Percentiles rank a stretch among this genome's conserved stretches.
Conservation (phyloP, 2,888 invertebrate genomes). For the Stenodema calcarata region DNA sequence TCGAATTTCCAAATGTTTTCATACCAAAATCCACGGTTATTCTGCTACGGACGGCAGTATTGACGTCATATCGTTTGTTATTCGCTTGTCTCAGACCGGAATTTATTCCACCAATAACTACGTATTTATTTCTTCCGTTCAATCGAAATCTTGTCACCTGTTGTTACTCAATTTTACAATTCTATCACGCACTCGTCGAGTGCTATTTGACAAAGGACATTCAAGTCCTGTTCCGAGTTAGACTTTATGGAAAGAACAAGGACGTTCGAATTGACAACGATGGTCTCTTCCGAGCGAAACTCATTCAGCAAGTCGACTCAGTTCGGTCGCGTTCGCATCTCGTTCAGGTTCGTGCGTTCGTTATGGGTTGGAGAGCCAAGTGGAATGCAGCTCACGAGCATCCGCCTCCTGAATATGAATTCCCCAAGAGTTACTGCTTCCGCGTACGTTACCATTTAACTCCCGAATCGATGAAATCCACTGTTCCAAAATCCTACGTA, state of each 20-base stretch:
- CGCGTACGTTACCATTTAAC: neutral
- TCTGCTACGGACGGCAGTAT: no score
- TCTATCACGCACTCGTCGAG: neutral
- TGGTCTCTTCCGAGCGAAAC: neutral
- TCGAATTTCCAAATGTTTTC: no score
- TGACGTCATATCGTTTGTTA: no score
- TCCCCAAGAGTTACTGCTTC: neutral
- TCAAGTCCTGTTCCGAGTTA: neutral
- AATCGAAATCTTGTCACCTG: neutral
- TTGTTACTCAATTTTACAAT: neutral
- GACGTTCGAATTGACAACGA: neutral
- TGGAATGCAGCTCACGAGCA: conserved; percentile 29
- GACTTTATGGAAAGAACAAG: no score
- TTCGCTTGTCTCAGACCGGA: no score
- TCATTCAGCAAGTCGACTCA: neutral
- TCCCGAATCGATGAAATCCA: no score
- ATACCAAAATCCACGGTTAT: no score
- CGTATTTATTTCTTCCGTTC: neutral
- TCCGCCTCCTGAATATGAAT: neutral
- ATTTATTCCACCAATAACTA: no score
- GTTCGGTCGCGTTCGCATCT: neutral
- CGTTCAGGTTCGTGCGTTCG: neutral
- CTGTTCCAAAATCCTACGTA: no score
- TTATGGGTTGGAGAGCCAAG: conserved; percentile 27
- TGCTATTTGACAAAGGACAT: neutral